Base-by-base conservation (phyloP, 2,113 vertebrate genomes). In the Eubucco bourcierii region DNA sequence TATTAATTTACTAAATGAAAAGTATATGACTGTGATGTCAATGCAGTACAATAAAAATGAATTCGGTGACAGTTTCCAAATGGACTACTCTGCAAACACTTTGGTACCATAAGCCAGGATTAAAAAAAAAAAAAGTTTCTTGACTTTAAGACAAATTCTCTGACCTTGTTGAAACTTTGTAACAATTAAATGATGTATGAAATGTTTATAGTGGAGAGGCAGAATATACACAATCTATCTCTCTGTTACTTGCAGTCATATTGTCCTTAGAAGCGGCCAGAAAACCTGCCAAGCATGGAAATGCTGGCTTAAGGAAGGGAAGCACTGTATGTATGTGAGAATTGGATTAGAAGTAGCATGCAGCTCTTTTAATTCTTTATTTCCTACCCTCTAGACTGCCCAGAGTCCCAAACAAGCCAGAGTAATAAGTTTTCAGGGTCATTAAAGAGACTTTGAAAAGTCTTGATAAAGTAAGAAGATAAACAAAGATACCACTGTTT, bases 1-100 rank as follows among this genome's bases (percentile, higher is more conserved):
- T 94, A 53, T 73, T 85, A 10, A 64, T 83, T 90, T 75, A 25
- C 63, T 88, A 90, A 90, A 21, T 79, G 44, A 79, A 90, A 93
- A 91, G 7, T 58, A 53, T 78, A 65, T 80, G 68, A 86, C 66
- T 74, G 87, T 72, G 74, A 90, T 91, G 53, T 9, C 90, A 79
- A 81, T 72, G n/a, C 24, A 73, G 58, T 76, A 44, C 34, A 84
- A 90, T 88, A 84, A 90, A 90, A 86, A 77, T 68, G 28, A 93
- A 88, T 75, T 68, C 58, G 65, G 11, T 80, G 77, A 41, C 52
- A 66, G 37, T 72, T 90, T 90, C 33, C 61, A 75, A 58, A 7
- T 18, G 44, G 28, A 65, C 39, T 58, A 53, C 37, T 77, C 44
- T 81, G 58, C 53, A 84, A 90, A 90, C 7, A 58, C 9, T 74